phyloP scores from a whole-genome alignment of 2,888 invertebrate species.

The Dromius quadrimaculatus region DNA sequence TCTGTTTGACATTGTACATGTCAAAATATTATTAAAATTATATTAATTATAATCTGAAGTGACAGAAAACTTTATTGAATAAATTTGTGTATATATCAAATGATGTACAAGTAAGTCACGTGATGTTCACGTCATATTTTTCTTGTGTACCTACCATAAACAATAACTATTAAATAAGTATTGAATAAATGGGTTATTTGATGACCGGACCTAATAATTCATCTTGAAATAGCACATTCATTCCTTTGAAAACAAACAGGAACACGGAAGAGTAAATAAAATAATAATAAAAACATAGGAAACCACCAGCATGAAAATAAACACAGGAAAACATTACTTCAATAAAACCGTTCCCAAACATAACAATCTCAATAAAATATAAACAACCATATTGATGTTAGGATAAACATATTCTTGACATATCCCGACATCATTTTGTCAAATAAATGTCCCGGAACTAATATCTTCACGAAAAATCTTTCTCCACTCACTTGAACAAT shows the following conservation, averaged over 20 bases:
- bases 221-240: neutral
- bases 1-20: too few species aligned
- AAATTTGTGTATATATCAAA: too few species aligned
- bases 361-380: slow-evolving; percentile 17
- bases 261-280: neutral
- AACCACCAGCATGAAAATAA: slow-evolving; percentile 25
- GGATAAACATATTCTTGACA: slow-evolving; percentile 14
- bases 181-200: too few species aligned
- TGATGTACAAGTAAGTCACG: too few species aligned
- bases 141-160: too few species aligned
- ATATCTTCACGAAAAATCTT: slow-evolving; percentile 18
- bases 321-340: slow-evolving; percentile 12
- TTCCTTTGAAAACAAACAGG: slow-evolving; percentile 17
- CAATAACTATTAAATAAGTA: too few species aligned
- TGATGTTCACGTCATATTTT: too few species aligned
- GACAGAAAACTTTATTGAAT: too few species aligned
- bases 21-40: too few species aligned
- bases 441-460: slow-evolving; percentile 36
- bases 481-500: slow-evolving; percentile 29
- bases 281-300: slow-evolving; percentile 2
- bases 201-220: too few species aligned
- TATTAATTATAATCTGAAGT: too few species aligned
- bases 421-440: slow-evolving; percentile 7
- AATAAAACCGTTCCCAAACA: slow-evolving; percentile 18
- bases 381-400: slow-evolving; percentile 39